Conservation (phyloP, 2,797 vertebrate species). For the Knipowitschia caucasica region DNA sequence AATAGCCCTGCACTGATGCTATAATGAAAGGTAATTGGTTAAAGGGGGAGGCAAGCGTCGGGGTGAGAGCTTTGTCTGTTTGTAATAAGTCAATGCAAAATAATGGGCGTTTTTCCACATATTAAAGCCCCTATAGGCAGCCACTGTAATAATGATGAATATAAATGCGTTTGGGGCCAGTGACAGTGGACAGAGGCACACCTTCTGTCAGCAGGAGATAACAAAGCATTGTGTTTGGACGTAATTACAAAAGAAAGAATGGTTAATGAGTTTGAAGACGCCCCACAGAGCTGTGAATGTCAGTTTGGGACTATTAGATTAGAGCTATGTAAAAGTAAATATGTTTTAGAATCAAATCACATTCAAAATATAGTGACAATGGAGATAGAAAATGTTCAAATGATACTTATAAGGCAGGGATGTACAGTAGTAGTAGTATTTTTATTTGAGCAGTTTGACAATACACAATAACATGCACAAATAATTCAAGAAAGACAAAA, state of each 20-base stretch:
- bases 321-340: background rate
- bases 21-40: constrained; percentile 38
- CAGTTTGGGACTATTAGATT: background rate
- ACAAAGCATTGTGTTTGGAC: constrained; percentile 6
- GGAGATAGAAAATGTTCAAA: too few relatives aligned
- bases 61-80: constrained; percentile 5
- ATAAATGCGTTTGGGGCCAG: constrained; percentile 19
- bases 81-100: constrained; percentile 39
- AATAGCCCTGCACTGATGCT: constrained; percentile 13
- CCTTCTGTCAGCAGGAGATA: background rate
- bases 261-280: background rate
- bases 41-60: background rate
- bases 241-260: background rate
- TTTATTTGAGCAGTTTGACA: too few relatives aligned
- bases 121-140: constrained; percentile 27
- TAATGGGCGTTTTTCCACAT: constrained; percentile 31
- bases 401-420: too few relatives aligned
- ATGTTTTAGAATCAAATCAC: too few relatives aligned
- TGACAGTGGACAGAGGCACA: background rate
- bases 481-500: too few relatives aligned
- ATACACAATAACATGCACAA: too few relatives aligned
- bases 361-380: too few relatives aligned
- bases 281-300: background rate
- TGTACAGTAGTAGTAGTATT: too few relatives aligned
- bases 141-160: constrained; percentile 29